A percentile compares a stretch with the other conserved stretches of the same genome.
Conservation (phyloP, 2,797 vertebrate genomes). For the Sylvia borin region DNA sequence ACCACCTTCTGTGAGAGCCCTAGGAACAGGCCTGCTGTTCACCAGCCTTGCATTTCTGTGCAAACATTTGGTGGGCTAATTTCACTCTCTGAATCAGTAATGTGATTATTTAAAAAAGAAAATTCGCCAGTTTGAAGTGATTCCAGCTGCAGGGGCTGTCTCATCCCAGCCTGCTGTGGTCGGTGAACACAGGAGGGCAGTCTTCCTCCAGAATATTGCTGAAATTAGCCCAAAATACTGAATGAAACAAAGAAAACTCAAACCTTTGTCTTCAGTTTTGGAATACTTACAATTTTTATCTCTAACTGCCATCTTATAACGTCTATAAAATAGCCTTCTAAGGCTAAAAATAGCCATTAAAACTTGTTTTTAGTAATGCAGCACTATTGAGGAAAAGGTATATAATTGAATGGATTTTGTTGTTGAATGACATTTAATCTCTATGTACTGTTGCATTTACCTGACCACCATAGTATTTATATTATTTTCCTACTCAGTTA, state of each 20-base stretch:
- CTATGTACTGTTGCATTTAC: neutral
- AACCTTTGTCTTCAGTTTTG: constrained; percentile 46
- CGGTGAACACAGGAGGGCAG: constrained; percentile 72
- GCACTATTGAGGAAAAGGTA: neutral
- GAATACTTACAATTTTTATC: neutral
- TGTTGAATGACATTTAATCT: neutral
- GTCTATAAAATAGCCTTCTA: neutral
- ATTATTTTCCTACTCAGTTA: neutral
- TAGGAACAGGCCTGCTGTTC: constrained; percentile 32
- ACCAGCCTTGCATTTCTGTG: constrained; percentile 52
- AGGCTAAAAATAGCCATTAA: neutral
- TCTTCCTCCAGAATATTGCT: constrained; percentile 41
- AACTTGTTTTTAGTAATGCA: neutral
- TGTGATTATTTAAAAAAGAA: neutral
- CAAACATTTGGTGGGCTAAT: constrained; percentile 62
- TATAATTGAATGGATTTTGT: neutral
- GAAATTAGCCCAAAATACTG: neutral
- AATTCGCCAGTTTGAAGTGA: neutral
- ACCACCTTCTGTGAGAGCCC: constrained; percentile 57
- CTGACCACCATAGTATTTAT: neutral
- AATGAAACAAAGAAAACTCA: constrained; percentile 70
- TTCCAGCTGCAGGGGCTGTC: neutral
- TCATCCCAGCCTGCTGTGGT: neutral
- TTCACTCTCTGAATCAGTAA: constrained; percentile 33
- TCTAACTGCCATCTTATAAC: neutral